Percentiles rank a stretch among this genome's conserved stretches.
Evolutionary conservation across 2,113 vertebrate genomes (phyloP).

Genomic region (Orthonyx spaldingii): DNA sequence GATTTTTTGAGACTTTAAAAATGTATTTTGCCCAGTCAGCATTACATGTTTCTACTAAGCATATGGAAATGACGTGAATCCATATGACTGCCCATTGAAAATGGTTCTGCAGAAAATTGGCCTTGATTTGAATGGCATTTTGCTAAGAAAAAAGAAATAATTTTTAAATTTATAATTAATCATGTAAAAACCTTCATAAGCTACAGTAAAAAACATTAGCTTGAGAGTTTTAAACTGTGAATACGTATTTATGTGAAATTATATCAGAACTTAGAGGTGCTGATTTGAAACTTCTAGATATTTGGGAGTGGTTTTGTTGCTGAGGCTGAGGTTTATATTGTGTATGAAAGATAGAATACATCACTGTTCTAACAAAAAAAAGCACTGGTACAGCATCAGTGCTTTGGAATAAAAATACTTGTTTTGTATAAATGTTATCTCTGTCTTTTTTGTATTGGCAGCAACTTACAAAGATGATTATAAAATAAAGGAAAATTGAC

Average conservation of each 20-base stretch:
- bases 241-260: neutral
- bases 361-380: neutral
- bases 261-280: neutral
- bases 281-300: neutral
- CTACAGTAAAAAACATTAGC: neutral
- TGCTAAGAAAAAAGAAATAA: neutral
- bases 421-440: neutral
- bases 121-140: neutral
- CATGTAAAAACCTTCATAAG: neutral
- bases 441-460: neutral
- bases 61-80: neutral
- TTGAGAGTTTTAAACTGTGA: neutral
- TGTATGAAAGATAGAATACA: neutral
- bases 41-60: neutral
- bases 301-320: neutral
- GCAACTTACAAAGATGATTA: neutral
- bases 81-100: neutral
- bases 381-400: fast-evolving
- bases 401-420: neutral
- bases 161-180: neutral
- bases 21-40: neutral
- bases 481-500: neutral
- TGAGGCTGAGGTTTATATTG: neutral
- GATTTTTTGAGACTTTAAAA: neutral
- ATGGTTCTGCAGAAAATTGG: neutral